Base-by-base conservation (phyloP, 1,140 invertebrate species). In the Heliothis virescens region DNA sequence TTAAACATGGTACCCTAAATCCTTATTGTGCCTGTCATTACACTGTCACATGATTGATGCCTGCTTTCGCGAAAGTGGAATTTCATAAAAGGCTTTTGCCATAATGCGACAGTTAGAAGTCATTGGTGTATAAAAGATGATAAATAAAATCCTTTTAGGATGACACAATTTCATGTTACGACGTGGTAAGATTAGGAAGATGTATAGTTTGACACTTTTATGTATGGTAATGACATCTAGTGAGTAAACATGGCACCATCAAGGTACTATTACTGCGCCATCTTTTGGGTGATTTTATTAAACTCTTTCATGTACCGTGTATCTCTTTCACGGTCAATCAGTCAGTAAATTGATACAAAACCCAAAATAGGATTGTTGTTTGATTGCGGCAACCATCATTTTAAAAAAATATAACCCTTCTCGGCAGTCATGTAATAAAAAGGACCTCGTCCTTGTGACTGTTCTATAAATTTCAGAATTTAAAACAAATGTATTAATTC, bases 51-150 rank as follows among this genome's bases (percentile, higher is more conserved):
- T 60, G 72, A 74, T 74, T 74, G 72, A 74, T 74, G 72, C 21
- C 47, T n/a, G 4, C 16, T 34, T 50, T n/a, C 52, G 12, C 48
- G 72, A 74, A 59, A 60, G 47, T 18, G 48, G 18, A 74, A 48
- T 74, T 60, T 74, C 57, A 74, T 74, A 74, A 74, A 74, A 50
- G 26, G 53, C n/a, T 59, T 26, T 71, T 29, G 34, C 48, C 67
- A 71, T 71, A 53, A 74, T 60, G 55, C 21, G 11, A 21, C 21
- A 18, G 55, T 71, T 71, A 71, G 67, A 52, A 71, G 53, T 48
- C 72, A 57, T 47, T 60, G 72, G 48, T 74, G 72, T 48, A 57
- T 74, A 29, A 60, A 41, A 47, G 18, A 26, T 57, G 72, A 74
- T 74, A 74, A 60, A 59, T 59, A 60, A 60, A 48, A 74, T 50